phyloP scores from a whole-genome alignment of 2,888 invertebrate genomes.

The Anticlea derivata region DNA sequence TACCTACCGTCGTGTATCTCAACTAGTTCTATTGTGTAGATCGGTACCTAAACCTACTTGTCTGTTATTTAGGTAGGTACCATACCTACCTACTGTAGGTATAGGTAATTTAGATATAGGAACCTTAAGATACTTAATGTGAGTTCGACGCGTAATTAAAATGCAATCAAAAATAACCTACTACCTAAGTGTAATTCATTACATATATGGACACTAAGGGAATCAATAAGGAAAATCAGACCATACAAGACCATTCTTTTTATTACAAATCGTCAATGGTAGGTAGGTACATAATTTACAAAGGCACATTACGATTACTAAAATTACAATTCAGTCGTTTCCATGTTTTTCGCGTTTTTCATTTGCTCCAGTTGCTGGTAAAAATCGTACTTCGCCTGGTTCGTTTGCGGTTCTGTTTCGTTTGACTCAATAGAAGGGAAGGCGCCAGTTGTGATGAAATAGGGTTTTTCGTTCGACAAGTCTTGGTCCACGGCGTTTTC shows the following conservation, averaged over 20 bases:
- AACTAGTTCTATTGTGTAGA: no score
- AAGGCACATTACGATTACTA: constrained; percentile 49
- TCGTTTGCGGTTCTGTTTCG: constrained; percentile 73
- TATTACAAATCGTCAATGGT: constrained; percentile 43
- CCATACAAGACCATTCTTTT: constrained; percentile 30
- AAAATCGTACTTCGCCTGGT: constrained; percentile 86
- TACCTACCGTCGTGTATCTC: no score
- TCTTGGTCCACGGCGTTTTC: constrained; percentile 90
- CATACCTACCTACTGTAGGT: background rate
- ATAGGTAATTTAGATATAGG: no score
- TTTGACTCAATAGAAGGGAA: constrained; percentile 76
- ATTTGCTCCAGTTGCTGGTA: constrained; percentile 89
- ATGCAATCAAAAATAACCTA: no score
- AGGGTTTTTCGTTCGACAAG: constrained; percentile 74
- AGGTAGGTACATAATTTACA: constrained; percentile 56
- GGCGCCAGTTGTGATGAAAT: constrained; percentile 76
- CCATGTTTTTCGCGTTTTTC: constrained; percentile 89
- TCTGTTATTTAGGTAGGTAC: no score
- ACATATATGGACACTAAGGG: background rate
- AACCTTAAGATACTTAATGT: no score
- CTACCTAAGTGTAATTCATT: no score
- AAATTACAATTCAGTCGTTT: constrained; percentile 89
- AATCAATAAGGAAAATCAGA: constrained; percentile 4
- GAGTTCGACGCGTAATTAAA: no score
- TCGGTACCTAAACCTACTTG: no score